Evolutionary conservation across 2,113 vertebrate species (phyloP).

Genomic region (Psittacula cyanocephala): DNA sequence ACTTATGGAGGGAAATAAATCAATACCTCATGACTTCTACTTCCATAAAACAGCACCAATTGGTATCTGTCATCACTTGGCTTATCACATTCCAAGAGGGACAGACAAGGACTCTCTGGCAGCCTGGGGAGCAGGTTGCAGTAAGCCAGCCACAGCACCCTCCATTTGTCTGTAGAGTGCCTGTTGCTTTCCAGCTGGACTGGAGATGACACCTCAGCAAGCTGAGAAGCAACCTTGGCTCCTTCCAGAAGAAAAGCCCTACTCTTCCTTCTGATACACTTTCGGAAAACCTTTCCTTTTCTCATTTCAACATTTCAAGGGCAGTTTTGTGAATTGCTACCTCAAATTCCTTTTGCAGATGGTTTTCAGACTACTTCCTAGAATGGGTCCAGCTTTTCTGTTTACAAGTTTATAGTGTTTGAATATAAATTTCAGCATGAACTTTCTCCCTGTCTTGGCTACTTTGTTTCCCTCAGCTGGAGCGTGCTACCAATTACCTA

Average conservation of each 20-base stretch:
- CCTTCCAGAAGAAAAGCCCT: background rate
- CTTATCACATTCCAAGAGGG: background rate
- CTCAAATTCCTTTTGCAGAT: background rate
- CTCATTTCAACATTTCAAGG: background rate
- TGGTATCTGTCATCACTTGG: background rate
- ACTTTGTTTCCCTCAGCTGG: background rate
- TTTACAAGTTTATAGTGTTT: background rate
- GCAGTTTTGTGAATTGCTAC: background rate
- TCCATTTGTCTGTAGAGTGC: background rate
- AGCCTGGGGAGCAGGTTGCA: fast-evolving
- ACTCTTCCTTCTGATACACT: background rate
- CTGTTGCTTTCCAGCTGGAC: background rate
- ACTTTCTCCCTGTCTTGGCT: background rate
- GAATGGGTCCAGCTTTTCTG: background rate
- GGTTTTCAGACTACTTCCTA: background rate
- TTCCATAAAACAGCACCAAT: background rate
- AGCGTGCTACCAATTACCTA: background rate
- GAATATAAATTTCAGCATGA: background rate
- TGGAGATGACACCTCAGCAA: background rate
- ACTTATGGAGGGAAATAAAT: background rate
- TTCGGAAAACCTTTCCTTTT: background rate
- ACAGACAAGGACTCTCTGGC: background rate
- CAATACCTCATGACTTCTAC: background rate
- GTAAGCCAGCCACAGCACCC: background rate
- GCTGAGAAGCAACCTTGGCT: background rate